Evolutionary conservation across 2,888 invertebrate species (phyloP).

Genomic region (Stenodera caucasica): DNA sequence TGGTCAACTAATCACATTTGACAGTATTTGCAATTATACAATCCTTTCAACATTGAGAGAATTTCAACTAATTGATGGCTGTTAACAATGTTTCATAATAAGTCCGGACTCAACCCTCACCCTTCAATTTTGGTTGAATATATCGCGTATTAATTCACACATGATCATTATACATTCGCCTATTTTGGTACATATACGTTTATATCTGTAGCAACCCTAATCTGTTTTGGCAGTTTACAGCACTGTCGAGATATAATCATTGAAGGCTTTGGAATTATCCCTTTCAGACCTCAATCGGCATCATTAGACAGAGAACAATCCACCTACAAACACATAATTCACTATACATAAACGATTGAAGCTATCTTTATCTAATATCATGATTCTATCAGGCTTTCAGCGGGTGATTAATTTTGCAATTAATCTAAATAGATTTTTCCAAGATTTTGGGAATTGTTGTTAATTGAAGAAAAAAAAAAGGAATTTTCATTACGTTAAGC

Average conservation of each 20-base stretch:
- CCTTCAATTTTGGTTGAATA: conserved; percentile 17
- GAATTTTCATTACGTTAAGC: too few relatives aligned
- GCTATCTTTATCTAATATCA: conserved; percentile 14
- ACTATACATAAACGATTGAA: conserved; percentile 22
- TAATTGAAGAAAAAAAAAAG: background rate
- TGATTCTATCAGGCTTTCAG: conserved; percentile 16
- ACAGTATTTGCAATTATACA: conserved; percentile 9
- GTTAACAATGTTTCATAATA: conserved; percentile 35
- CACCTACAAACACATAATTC: conserved; percentile 11
- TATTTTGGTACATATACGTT: conserved; percentile 15
- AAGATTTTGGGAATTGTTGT: too few relatives aligned
- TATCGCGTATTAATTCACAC: conserved; percentile 30
- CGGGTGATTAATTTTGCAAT: background rate
- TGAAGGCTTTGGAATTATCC: conserved; percentile 31
- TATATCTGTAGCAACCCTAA: conserved; percentile 18
- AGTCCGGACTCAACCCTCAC: conserved; percentile 26
- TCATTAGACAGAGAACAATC: conserved; percentile 11
- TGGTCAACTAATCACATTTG: conserved; percentile 10
- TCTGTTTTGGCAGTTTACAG: conserved; percentile 29
- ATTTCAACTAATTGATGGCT: conserved; percentile 34
- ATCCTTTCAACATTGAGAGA: conserved; percentile 26
- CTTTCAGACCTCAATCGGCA: conserved; percentile 25
- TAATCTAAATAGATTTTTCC: background rate
- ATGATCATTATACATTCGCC: conserved; percentile 24
- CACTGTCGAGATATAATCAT: conserved; percentile 28